Conservation (phyloP, 2,113 vertebrate species). For the Channa argus region DNA sequence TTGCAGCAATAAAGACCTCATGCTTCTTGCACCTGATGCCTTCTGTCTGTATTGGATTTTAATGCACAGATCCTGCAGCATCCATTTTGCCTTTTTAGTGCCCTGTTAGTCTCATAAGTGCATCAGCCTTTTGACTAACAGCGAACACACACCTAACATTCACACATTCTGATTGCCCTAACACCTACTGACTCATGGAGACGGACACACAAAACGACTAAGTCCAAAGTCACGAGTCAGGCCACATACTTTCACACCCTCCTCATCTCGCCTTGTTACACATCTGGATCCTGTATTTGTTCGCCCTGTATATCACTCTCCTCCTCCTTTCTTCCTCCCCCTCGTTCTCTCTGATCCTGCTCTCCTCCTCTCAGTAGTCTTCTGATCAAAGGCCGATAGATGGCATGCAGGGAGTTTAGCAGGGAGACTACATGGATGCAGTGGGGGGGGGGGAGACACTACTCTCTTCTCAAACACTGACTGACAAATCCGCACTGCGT, state of each 20-base stretch:
- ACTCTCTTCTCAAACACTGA: conserved; percentile 3
- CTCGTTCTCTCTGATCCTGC: conserved; percentile 65
- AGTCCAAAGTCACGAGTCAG: conserved; percentile 53
- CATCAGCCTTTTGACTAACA: not conserved
- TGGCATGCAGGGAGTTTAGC: conserved; percentile 70
- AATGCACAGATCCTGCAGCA: no score
- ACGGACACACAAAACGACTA: conserved; percentile 26
- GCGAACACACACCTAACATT: not conserved
- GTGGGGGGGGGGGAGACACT: conserved; percentile 7
- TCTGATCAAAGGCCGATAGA: conserved; percentile 73
- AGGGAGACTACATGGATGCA: conserved; percentile 48
- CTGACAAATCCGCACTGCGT: not conserved
- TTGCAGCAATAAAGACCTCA: no score
- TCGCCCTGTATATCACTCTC: conserved; percentile 73
- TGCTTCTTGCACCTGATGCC: no score
- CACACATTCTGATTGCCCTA: conserved; percentile 8
- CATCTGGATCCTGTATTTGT: conserved; percentile 79
- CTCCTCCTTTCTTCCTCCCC: conserved; percentile 56
- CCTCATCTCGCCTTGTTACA: conserved; percentile 71
- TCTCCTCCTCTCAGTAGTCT: conserved; percentile 68
- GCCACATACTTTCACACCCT: conserved; percentile 76
- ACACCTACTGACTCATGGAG: conserved; percentile 14
- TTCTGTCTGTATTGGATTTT: no score
- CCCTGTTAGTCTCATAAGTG: not conserved
- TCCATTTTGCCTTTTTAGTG: not conserved